Conservation (phyloP, 2,797 vertebrate genomes). For the Leptatherina wallacei region DNA sequence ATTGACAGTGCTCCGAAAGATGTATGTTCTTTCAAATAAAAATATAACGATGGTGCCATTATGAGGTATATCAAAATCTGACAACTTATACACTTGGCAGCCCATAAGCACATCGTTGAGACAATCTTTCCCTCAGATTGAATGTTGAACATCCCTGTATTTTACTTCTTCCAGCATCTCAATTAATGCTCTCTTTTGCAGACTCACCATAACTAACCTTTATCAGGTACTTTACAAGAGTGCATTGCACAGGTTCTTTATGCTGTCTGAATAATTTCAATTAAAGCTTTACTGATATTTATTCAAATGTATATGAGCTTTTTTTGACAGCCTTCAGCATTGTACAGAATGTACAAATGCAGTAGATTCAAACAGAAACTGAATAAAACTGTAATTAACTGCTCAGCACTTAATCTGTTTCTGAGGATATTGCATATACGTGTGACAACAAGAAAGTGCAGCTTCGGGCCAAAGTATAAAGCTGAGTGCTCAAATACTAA, state of each 20-base stretch:
- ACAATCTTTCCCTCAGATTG: background rate
- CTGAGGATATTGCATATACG: too few species aligned
- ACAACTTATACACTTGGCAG: too few species aligned
- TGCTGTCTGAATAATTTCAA: background rate
- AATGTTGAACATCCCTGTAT: background rate
- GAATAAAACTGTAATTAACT: background rate
- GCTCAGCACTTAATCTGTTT: too few species aligned
- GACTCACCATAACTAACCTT: background rate
- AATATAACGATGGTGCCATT: too few species aligned
- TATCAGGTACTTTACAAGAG: background rate
- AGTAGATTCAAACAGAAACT: background rate
- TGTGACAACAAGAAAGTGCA: background rate
- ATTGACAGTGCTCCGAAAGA: background rate
- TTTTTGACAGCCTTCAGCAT: background rate
- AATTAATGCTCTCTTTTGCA: background rate
- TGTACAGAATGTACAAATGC: background rate
- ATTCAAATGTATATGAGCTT: background rate
- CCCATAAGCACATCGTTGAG: background rate
- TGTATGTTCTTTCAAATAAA: too few species aligned
- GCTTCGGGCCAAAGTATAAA: background rate
- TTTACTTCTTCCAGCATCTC: background rate
- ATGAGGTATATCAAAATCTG: too few species aligned
- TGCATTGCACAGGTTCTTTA: background rate
- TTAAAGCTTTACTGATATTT: background rate
- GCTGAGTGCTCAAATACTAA: slow-evolving; percentile 2